phyloP scores from a whole-genome alignment of 2,113 vertebrate genomes.

The Himantopus leucocephalus region DNA sequence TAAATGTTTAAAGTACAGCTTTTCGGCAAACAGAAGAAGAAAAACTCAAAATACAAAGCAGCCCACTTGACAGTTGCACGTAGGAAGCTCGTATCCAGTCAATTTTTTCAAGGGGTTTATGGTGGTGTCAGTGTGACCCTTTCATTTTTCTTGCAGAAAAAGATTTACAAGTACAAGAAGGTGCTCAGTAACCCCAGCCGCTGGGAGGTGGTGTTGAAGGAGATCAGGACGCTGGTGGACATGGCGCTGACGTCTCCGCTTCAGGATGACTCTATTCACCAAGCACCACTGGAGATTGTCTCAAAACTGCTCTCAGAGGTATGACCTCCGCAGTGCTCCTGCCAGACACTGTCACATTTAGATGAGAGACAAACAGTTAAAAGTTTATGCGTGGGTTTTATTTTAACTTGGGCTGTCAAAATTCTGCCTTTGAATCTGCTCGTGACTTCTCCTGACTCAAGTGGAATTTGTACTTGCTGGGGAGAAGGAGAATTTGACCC shows the following conservation, averaged over 20 bases:
- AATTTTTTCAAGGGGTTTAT: neutral
- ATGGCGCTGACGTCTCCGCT: constrained; percentile 94
- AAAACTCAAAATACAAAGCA: neutral
- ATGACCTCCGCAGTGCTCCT: neutral
- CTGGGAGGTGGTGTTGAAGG: constrained; percentile 97
- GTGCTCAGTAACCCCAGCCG: constrained; percentile 95
- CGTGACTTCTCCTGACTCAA: neutral
- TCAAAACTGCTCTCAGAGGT: constrained; percentile 98
- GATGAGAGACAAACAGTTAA: neutral
- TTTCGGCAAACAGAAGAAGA: neutral
- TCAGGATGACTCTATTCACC: constrained; percentile 98
- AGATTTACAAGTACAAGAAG: constrained; percentile 99
- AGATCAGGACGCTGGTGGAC: constrained; percentile 96
- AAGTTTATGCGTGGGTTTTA: neutral
- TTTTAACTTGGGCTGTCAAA: constrained; percentile 3
- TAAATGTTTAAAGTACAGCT: neutral
- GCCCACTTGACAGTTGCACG: neutral
- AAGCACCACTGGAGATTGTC: constrained; percentile 97
- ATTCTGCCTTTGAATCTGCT: neutral
- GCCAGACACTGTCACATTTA: neutral
- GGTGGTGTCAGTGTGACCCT: neutral
- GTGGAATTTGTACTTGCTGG: constrained; percentile 29
- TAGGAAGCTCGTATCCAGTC: neutral
- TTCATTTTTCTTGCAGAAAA: constrained; percentile 82
- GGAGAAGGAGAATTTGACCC: neutral